Percentiles rank a stretch among this genome's conserved stretches.
These are phyloP conservation scores for Pandemis corylana DNA, from an alignment of 2,888 invertebrate genomes.

Conservation along the genomic window DNA sequence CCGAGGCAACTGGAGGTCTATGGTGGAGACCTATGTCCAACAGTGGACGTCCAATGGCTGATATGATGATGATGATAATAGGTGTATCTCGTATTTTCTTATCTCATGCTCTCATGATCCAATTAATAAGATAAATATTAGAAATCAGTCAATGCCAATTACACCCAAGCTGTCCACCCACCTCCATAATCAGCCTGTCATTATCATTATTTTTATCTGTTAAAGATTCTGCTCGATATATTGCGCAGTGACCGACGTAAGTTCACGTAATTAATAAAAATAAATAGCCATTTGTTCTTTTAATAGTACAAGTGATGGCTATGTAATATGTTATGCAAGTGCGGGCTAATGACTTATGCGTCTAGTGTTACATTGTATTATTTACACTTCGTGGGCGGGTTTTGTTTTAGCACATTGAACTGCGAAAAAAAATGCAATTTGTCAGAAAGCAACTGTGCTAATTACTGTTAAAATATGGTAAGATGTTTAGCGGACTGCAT, in stretches of 20 bases:
- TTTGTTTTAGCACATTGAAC: neutral
- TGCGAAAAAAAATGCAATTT: neutral
- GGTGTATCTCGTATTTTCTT: neutral
- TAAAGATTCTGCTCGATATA: conserved; percentile 31
- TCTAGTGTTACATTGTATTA: conserved; percentile 2
- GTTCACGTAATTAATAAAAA: conserved; percentile 25
- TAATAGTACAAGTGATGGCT: conserved; percentile 1
- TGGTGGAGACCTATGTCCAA: too few species aligned
- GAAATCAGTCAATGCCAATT: conserved; percentile 42
- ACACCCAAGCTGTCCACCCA: conserved; percentile 28
- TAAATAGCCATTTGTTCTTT: conserved; percentile 13
- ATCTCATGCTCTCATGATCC: neutral
- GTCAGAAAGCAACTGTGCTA: neutral
- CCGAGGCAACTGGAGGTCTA: too few species aligned
- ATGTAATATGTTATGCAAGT: conserved; percentile 12
- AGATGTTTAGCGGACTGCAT: neutral
- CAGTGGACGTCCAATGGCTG: too few species aligned
- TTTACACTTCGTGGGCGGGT: conserved; percentile 3
- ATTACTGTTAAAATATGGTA: neutral
- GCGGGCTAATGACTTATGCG: conserved; percentile 3
- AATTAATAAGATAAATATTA: conserved; percentile 35
- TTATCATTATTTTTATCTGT: conserved; percentile 22
- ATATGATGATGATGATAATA: too few species aligned
- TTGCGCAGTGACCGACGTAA: conserved; percentile 27
- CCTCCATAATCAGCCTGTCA: conserved; percentile 14